phyloP scores from a whole-genome alignment of 2,797 vertebrate genomes.

The Poecilia picta region DNA sequence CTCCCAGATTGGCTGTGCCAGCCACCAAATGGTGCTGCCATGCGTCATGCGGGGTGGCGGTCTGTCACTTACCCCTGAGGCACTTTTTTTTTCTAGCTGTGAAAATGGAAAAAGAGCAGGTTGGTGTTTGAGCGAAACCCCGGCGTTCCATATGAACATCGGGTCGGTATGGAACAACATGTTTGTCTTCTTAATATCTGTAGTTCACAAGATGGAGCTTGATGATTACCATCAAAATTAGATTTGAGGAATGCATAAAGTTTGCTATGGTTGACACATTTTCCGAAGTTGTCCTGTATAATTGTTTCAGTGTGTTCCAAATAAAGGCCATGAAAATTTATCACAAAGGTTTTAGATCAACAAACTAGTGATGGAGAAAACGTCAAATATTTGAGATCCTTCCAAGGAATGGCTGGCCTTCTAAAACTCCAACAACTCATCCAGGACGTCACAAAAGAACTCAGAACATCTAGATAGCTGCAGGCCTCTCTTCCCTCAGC shows the following conservation, averaged over 20 bases:
- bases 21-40: constrained; percentile 60
- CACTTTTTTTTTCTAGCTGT: constrained; percentile 10
- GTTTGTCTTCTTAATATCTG: neutral
- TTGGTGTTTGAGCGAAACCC: constrained; percentile 2
- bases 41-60: constrained; percentile 64
- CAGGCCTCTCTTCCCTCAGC: neutral
- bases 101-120: constrained; percentile 37
- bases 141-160: neutral
- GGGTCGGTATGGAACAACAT: neutral
- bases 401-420: neutral
- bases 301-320: neutral
- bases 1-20: constrained; percentile 68
- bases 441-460: neutral
- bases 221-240: neutral
- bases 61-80: constrained; percentile 72
- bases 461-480: neutral
- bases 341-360: neutral
- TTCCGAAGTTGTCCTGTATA: neutral
- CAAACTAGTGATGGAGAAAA: neutral
- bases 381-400: neutral
- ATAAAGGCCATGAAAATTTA: neutral
- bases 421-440: neutral
- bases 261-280: neutral
- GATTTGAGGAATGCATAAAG: neutral
- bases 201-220: neutral